Percentiles rank a stretch among this genome's conserved stretches.
These are phyloP conservation scores for Pedionomus torquatus DNA, from an alignment of 2,113 vertebrate genomes.

Conservation along the genomic window DNA sequence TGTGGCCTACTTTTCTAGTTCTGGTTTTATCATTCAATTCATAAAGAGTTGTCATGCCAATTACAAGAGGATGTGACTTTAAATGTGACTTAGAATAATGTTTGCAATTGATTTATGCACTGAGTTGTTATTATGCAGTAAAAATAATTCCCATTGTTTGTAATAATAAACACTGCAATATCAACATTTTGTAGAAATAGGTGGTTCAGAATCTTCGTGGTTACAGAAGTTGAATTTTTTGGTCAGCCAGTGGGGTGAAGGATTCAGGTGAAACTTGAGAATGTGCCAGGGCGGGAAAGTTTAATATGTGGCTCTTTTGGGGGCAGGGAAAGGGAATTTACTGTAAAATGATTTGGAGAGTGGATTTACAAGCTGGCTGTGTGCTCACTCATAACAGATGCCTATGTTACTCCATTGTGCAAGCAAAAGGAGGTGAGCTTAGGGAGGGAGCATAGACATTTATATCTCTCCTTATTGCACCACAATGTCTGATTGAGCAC, in stretches of 20 bases:
- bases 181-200: background rate
- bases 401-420: background rate
- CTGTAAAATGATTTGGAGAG: background rate
- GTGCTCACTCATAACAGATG: background rate
- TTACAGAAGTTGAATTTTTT: background rate
- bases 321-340: background rate
- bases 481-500: background rate
- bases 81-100: background rate
- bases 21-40: background rate
- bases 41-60: background rate
- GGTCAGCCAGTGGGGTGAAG: background rate
- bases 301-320: background rate
- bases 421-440: background rate
- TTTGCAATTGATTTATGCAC: background rate
- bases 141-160: background rate
- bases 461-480: rapidly evolving
- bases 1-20: background rate
- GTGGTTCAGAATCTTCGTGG: background rate
- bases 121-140: background rate
- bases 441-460: background rate
- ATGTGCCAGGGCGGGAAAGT: background rate
- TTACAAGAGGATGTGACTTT: background rate
- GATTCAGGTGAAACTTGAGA: background rate
- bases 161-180: background rate
- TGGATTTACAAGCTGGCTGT: background rate